Base-by-base conservation (phyloP, 2,113 vertebrate species). In the Boleophthalmus pectinirostris region DNA sequence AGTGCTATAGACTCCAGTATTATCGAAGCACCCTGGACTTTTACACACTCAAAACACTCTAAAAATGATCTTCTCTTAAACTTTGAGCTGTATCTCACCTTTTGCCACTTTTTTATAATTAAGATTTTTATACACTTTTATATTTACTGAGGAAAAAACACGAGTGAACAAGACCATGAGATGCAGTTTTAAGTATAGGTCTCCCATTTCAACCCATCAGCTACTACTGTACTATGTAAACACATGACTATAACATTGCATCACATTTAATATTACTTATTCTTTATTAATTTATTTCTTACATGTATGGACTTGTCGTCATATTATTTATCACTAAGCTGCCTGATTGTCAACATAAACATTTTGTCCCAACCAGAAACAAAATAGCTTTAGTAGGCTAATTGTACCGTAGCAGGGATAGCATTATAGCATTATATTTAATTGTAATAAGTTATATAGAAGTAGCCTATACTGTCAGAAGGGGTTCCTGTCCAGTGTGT, bases 1-100 rank as follows among this genome's bases (percentile, higher is more conserved):
- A 89, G 96, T 96, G 85, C 94, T 98, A 91, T 98, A 94, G 95
- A 87, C 20, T 24, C 53, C 18, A n/a, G 38, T 14, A 58, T 1
- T 11, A 25, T 3, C 58, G 9, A 43, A 20, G 18, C 61, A 38
- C 29, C 33, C 3, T 35, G 61, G 61, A 64, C 61, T 64, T 64
- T 13, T 20, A 43, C 61, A 35, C 61, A 18, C 18, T 2, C 20
- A 43, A n/a, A 35, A 58, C 23, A 14, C 23, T 15, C 23, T 58
- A 15, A 14, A 58, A 57, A 56, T 5, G 13, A 70, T 61, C 58
- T 61, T 66, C 45, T 46, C 65, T 66, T 43, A 45, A 46, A 21
- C 65, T 47, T 47, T 47, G 10, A 24, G 45, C 38, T 66, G 65
- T 25, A 46, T 46, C 65, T 66, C 65, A 66, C 65, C 9, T 64